Percentiles rank a stretch among this genome's conserved stretches.
These are phyloP conservation scores for Prosapia bicincta DNA, from an alignment of 2,888 invertebrate genomes.

Conservation along the genomic window DNA sequence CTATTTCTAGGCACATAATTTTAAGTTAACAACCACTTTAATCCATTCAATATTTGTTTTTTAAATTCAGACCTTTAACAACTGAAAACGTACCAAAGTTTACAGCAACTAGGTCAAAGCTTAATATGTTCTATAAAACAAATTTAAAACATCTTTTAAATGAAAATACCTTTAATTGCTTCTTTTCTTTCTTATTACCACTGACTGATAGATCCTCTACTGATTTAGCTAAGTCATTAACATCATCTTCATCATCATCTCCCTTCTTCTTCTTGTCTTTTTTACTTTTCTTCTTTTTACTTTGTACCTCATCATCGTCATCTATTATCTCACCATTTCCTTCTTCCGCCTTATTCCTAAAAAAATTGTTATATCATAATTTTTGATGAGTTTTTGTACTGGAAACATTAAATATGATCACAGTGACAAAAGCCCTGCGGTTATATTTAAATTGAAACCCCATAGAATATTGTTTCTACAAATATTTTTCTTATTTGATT, in stretches of 20 bases:
- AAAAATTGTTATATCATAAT: neutral
- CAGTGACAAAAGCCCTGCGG: too few species aligned
- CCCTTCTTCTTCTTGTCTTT: conserved; percentile 47
- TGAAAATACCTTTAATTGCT: conserved; percentile 29
- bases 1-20: too few species aligned
- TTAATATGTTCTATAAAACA: too few species aligned
- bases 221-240: conserved; percentile 46
- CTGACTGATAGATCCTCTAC: conserved; percentile 37
- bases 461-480: too few species aligned
- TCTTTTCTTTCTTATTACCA: conserved; percentile 25
- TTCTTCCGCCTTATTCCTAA: conserved; percentile 35
- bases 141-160: too few species aligned
- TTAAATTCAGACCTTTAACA: too few species aligned
- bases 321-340: conserved; percentile 40
- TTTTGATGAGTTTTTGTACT: neutral
- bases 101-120: too few species aligned
- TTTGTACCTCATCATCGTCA: conserved; percentile 45
- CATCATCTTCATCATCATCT: conserved; percentile 47
- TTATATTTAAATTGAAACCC: too few species aligned
- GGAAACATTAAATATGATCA: neutral
- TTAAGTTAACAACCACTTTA: too few species aligned
- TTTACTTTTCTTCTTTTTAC: conserved; percentile 46
- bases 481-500: too few species aligned
- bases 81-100: too few species aligned
- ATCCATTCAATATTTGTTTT: too few species aligned